Evolutionary conservation across 2,113 vertebrate species (phyloP).

Genomic region (Trematocara marginatum): DNA sequence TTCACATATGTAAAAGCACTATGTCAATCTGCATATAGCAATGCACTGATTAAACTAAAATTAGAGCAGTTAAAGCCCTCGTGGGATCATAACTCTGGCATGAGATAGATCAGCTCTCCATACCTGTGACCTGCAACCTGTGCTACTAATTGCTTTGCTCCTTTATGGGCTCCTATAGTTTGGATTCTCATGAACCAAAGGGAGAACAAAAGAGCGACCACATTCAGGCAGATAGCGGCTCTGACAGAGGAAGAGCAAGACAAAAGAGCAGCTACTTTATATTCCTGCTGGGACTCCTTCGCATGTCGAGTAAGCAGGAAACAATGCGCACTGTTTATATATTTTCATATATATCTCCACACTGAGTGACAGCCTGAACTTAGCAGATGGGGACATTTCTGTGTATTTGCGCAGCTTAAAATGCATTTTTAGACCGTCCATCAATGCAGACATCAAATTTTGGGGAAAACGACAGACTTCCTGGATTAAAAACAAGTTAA

Average conservation of each 20-base stretch:
- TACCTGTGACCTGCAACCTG: background rate
- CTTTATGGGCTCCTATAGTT: background rate
- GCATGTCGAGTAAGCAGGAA: background rate
- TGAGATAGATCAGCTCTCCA: background rate
- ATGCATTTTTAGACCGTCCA: background rate
- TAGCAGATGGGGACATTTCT: background rate
- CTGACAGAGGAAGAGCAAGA: constrained; percentile 3
- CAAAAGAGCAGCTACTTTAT: constrained; percentile 26
- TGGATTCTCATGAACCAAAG: constrained; percentile 29
- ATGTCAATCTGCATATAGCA: background rate
- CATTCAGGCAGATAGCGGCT: constrained; percentile 24
- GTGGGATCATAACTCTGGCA: background rate
- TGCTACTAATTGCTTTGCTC: constrained; percentile 12
- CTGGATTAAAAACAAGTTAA: background rate
- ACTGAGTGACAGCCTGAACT: background rate
- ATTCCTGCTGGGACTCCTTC: constrained; percentile 35
- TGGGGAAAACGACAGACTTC: background rate
- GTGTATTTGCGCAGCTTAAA: background rate
- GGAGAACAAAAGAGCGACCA: background rate
- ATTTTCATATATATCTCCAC: background rate
- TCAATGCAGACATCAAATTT: background rate
- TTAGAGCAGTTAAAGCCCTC: background rate
- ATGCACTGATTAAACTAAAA: background rate
- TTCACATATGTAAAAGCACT: background rate
- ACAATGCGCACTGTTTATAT: background rate